Percentiles rank a stretch among this genome's conserved stretches.
These are phyloP conservation scores for Drosophila kanapiae DNA, from an alignment of 1,140 invertebrate genomes.

Conservation along the genomic window DNA sequence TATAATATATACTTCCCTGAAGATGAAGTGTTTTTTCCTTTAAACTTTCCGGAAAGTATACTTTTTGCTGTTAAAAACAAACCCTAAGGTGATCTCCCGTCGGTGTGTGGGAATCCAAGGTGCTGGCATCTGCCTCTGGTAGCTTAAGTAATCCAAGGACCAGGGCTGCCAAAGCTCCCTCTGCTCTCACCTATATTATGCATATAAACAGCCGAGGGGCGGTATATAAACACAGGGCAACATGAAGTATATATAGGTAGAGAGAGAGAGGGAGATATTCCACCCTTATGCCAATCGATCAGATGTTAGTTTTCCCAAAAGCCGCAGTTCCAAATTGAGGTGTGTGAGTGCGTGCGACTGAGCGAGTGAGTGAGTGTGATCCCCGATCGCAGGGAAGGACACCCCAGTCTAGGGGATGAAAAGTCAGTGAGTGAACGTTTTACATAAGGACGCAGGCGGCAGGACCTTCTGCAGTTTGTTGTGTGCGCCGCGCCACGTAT, in stretches of 20 bases:
- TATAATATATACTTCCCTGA: too few relatives aligned
- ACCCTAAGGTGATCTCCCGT: slow-evolving; percentile 44
- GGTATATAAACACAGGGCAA: slow-evolving; percentile 65
- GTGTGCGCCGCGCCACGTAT: neutral
- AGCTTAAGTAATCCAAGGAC: slow-evolving; percentile 1
- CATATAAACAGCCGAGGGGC: slow-evolving; percentile 54
- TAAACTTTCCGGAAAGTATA: neutral
- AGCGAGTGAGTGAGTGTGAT: slow-evolving; percentile 23
- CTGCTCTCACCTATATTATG: slow-evolving; percentile 9
- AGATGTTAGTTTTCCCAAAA: slow-evolving; percentile 85
- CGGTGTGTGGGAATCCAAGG: slow-evolving; percentile 64
- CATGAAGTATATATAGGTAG: slow-evolving; percentile 32
- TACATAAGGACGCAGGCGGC: slow-evolving; percentile 54
- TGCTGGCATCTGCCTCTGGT: slow-evolving; percentile 14
- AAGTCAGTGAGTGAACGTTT: slow-evolving; percentile 63
- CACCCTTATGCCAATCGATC: slow-evolving; percentile 63
- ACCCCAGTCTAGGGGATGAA: slow-evolving; percentile 75
- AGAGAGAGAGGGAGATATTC: slow-evolving; percentile 19
- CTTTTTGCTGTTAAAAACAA: neutral
- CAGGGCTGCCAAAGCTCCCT: slow-evolving; percentile 59
- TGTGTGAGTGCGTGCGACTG: slow-evolving; percentile 32
- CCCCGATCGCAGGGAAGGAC: slow-evolving; percentile 36
- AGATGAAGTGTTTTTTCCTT: too few relatives aligned
- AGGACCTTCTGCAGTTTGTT: slow-evolving; percentile 15
- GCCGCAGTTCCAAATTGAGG: slow-evolving; percentile 35